Conservation (phyloP, 2,888 invertebrate species). For the Meiosimyza platycephala region DNA sequence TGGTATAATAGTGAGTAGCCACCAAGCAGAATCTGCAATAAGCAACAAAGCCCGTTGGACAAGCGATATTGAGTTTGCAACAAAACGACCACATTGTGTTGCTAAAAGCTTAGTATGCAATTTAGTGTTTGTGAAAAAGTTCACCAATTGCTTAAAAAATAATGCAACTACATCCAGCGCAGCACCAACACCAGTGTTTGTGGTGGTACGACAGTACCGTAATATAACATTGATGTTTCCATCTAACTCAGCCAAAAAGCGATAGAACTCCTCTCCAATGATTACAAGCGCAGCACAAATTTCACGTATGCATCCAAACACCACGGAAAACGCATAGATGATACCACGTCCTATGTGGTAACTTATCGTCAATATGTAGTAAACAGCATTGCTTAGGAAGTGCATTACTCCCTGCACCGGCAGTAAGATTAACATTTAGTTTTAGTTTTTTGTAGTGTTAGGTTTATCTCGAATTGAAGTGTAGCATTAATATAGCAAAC, state of each 20-base stretch:
- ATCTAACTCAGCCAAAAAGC: constrained; percentile 45
- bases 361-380: constrained; percentile 41
- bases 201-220: constrained; percentile 43
- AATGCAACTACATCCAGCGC: constrained; percentile 40
- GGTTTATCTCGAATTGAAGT: neutral
- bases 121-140: constrained; percentile 46
- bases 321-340: no score
- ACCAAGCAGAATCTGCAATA: constrained; percentile 49
- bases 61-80: constrained; percentile 39
- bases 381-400: constrained; percentile 27
- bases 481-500: neutral
- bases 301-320: constrained; percentile 37
- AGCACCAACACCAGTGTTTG: constrained; percentile 44
- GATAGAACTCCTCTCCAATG: constrained; percentile 48
- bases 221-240: constrained; percentile 38
- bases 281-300: constrained; percentile 41
- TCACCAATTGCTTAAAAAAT: constrained; percentile 41
- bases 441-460: neutral
- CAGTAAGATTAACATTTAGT: neutral
- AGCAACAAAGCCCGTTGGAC: constrained; percentile 45
- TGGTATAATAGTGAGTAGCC: constrained; percentile 46
- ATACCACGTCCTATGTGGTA: constrained; percentile 48
- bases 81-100: constrained; percentile 40
- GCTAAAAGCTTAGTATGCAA: constrained; percentile 47
- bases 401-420: constrained; percentile 38